Evolutionary conservation across 2,888 invertebrate genomes (phyloP).

Genomic region (Archips crataeganus): DNA sequence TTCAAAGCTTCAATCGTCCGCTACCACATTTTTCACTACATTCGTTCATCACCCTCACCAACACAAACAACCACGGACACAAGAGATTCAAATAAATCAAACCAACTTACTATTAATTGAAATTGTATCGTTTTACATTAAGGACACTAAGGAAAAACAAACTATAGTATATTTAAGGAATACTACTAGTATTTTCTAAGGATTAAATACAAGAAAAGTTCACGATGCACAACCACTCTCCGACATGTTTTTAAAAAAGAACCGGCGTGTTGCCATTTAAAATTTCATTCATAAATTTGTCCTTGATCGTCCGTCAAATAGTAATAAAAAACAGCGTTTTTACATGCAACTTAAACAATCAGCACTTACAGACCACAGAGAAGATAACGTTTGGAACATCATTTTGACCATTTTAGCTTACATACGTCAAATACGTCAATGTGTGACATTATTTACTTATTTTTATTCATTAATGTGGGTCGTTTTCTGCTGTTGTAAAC

Average conservation of each 20-base stretch:
- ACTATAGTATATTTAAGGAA: constrained; percentile 47
- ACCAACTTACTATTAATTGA: constrained; percentile 37
- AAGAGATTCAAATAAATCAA: constrained; percentile 57
- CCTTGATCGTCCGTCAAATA: neutral
- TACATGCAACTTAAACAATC: constrained; percentile 12
- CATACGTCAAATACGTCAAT: too few species aligned
- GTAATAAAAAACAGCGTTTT: neutral
- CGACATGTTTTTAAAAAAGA: constrained; percentile 71
- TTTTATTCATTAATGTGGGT: neutral
- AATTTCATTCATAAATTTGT: neutral
- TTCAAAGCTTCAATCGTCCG: constrained; percentile 61
- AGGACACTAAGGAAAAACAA: constrained; percentile 20
- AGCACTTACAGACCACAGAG: neutral
- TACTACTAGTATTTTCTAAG: constrained; percentile 45
- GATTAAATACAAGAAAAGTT: constrained; percentile 57
- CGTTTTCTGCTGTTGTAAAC: neutral
- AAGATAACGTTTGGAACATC: too few species aligned
- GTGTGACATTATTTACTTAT: neutral
- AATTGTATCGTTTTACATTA: constrained; percentile 25
- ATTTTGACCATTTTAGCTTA: too few species aligned
- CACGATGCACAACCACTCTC: constrained; percentile 71
- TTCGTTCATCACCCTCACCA: constrained; percentile 74
- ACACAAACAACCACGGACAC: constrained; percentile 77
- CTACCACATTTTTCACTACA: constrained; percentile 70
- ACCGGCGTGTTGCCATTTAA: constrained; percentile 53